These are phyloP conservation scores for Uloborus diversus DNA, from an alignment of 1,140 invertebrate species.

Conservation along the genomic window DNA sequence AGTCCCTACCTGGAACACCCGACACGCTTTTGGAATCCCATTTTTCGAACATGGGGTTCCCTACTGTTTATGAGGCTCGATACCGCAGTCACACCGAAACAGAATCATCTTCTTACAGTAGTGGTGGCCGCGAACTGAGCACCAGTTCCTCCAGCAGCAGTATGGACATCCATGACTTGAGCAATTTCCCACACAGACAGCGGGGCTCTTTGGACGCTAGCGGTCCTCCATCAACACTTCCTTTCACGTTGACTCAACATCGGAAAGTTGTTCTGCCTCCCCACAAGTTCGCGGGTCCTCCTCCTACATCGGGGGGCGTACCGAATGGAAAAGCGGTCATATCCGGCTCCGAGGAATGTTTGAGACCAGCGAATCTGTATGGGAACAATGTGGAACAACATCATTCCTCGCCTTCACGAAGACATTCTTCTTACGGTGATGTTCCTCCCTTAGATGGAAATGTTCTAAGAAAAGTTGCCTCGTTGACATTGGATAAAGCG, in stretches of 20 bases:
- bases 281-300: constrained; percentile 25
- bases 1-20: constrained; percentile 41
- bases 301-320: neutral
- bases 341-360: constrained; percentile 42
- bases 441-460: constrained; percentile 70
- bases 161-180: constrained; percentile 13
- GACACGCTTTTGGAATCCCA: neutral
- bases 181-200: neutral
- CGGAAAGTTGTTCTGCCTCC: constrained; percentile 56
- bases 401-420: constrained; percentile 55
- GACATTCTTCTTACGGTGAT: constrained; percentile 68
- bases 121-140: constrained; percentile 15
- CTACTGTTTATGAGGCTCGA: constrained; percentile 18
- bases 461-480: constrained; percentile 83
- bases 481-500: constrained; percentile 77
- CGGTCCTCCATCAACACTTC: neutral
- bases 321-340: constrained; percentile 35
- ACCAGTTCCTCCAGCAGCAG: constrained; percentile 23
- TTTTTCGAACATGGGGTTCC: constrained; percentile 23
- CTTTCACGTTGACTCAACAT: constrained; percentile 51
- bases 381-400: constrained; percentile 1
- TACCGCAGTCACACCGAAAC: constrained; percentile 1
- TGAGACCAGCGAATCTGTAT: constrained; percentile 37
- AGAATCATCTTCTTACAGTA: constrained; percentile 37
- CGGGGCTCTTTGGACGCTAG: constrained; percentile 3